Evolutionary conservation across 2,888 invertebrate species (phyloP).

Genomic region (Chloroclystis v-ata): DNA sequence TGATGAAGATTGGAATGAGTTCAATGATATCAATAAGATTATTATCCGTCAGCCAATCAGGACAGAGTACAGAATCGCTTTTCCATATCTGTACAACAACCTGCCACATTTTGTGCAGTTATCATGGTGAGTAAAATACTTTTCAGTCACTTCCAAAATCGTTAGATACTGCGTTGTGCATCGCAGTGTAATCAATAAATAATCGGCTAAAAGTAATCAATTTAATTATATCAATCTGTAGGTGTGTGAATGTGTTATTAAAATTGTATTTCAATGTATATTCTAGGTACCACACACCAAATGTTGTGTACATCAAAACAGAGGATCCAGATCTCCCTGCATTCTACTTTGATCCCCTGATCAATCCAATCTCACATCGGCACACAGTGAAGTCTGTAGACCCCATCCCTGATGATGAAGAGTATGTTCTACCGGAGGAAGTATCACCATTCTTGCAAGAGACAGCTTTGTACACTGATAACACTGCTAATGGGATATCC

Average conservation of each 20-base stretch:
- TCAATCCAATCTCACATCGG: slow-evolving; percentile 98
- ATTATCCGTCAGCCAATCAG: slow-evolving; percentile 99
- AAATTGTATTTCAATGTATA: neutral
- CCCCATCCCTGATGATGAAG: slow-evolving; percentile 94
- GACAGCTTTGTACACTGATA: slow-evolving; percentile 97
- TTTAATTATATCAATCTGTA: neutral
- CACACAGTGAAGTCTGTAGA: slow-evolving; percentile 91
- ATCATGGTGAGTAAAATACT: slow-evolving; percentile 86
- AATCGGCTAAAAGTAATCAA: too few relatives aligned
- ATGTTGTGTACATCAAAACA: slow-evolving; percentile 99
- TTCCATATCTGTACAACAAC: slow-evolving; percentile 99
- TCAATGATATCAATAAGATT: slow-evolving; percentile 99
- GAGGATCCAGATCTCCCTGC: slow-evolving; percentile 99
- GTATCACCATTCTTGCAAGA: slow-evolving; percentile 96
- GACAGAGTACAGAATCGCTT: slow-evolving; percentile 99
- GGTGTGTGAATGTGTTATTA: neutral
- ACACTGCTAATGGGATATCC: slow-evolving; percentile 99
- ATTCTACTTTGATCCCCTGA: slow-evolving; percentile 99
- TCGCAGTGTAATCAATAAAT: too few relatives aligned
- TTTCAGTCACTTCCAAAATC: neutral
- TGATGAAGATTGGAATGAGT: slow-evolving; percentile 99
- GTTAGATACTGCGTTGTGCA: too few relatives aligned
- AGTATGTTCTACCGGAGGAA: slow-evolving; percentile 93
- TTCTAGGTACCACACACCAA: slow-evolving; percentile 97
- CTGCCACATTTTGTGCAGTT: slow-evolving; percentile 98